Evolutionary conservation across 30 jellyfish, hydroid and myxozoan species (phyloP), one percentile per base, ranked within the genome.

Genomic region (Cassiopea andromeda): DNA sequence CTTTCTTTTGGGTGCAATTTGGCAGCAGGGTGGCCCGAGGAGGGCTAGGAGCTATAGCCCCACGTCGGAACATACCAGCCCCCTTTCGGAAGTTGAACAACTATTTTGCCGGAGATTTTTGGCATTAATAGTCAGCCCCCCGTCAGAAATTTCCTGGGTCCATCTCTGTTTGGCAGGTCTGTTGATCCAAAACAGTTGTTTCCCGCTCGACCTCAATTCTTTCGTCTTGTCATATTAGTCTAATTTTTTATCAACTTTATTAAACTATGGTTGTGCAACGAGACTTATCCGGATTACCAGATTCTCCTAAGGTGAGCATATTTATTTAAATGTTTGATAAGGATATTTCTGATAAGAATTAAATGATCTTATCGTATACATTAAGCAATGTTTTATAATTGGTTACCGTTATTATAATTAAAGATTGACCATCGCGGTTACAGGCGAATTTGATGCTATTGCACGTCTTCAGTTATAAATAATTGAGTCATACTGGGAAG

Each of bases 341-440:
- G 90, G 90, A 81, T 81, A 81, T 81, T 27, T 60, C 47, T 69
- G 80, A 81, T 81, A 70, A 66, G 80, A 60, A 38, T 48, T 67
- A 81, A 81, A 81, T 47, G 82, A 81, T 67, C 75, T 81, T 81
- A 81, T 81, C 90, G 14, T 67, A 46, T 45, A 58, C 73, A 44
- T 70, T 81, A 81, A 81, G 90, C 83, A 48, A 17, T 64, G 82
- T 77, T 81, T 70, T 13, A 48, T 81, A 81, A 81, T 81, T 81
- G 90, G 90, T 66, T 81, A 81, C 90, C 82, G 70, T 81, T 81
- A 81, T 81, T 66, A 15, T 81, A 81, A 81, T 66, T 81, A 67
- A 73, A 66, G 90, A 61, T 81, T 81, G 73, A 70, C 64, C 90
- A 64, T 81, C 67, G 90, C 67, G 90, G 90, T 46, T 81, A 61